Conservation (phyloP, 2,888 invertebrate genomes). For the Heliconius ethilla region DNA sequence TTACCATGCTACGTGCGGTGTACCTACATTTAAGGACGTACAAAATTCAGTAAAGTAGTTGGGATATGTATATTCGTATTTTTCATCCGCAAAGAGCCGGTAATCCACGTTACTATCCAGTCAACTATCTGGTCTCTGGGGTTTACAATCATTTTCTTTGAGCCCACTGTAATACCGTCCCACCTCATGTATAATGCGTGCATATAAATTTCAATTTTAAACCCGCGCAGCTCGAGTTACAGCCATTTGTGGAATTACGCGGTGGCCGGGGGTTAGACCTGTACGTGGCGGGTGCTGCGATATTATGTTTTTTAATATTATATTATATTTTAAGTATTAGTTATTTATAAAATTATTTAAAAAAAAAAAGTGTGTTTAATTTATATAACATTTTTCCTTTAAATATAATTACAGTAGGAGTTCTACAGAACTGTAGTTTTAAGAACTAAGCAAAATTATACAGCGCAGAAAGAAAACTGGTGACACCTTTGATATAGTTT, state of each 20-base stretch:
- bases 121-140: conserved; percentile 51
- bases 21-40: neutral
- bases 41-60: neutral
- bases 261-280: conserved; percentile 48
- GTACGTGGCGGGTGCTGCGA: conserved; percentile 36
- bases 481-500: no score
- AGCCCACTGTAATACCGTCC: conserved; percentile 54
- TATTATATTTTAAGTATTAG: conserved; percentile 7
- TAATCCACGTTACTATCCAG: conserved; percentile 49
- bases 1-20: no score
- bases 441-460: no score
- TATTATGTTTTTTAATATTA: conserved; percentile 32
- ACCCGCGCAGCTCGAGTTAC: conserved; percentile 75
- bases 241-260: conserved; percentile 77
- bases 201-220: conserved; percentile 82
- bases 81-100: conserved; percentile 24
- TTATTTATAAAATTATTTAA: no score
- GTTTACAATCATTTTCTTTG: conserved; percentile 57
- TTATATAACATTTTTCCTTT: no score
- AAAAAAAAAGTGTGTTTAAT: no score
- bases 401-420: no score
- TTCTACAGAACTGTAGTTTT: no score
- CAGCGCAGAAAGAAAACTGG: no score
- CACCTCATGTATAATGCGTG: conserved; percentile 76
- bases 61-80: conserved; percentile 6